These are phyloP conservation scores for Bombus confusus DNA, from an alignment of 1,140 invertebrate genomes.

Conservation along the genomic window DNA sequence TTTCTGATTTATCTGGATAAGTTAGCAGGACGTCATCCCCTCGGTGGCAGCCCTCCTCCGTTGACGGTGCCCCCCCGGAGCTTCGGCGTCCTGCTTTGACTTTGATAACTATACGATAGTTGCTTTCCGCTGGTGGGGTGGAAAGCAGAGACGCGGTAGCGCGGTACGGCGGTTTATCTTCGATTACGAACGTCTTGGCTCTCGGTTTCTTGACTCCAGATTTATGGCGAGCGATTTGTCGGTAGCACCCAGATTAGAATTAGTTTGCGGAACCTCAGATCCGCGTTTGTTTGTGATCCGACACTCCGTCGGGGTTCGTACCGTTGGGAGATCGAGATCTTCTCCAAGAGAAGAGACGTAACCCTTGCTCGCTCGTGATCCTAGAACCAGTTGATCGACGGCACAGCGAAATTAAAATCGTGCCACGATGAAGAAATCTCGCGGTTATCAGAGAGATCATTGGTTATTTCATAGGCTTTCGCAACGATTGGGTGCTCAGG, in stretches of 20 bases:
- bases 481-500: background rate
- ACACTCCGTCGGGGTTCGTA: slow-evolving; percentile 52
- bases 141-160: slow-evolving; percentile 30
- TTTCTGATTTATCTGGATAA: slow-evolving; percentile 74
- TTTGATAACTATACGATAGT: slow-evolving; percentile 64
- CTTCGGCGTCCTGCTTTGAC: slow-evolving; percentile 36
- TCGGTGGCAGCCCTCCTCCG: slow-evolving; percentile 48
- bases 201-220: slow-evolving; percentile 73
- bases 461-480: slow-evolving; percentile 13
- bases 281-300: slow-evolving; percentile 71
- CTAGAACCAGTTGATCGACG: slow-evolving; percentile 7
- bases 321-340: slow-evolving; percentile 62
- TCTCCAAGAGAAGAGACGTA: slow-evolving; percentile 29
- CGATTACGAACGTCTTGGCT: slow-evolving; percentile 76
- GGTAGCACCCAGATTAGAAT: slow-evolving; percentile 79
- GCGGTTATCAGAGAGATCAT: slow-evolving; percentile 2
- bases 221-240: slow-evolving; percentile 82
- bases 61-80: slow-evolving; percentile 59
- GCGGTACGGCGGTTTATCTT: slow-evolving; percentile 74
- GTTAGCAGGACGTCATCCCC: slow-evolving; percentile 69
- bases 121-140: slow-evolving; percentile 55
- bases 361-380: slow-evolving; percentile 38
- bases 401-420: slow-evolving; percentile 33
- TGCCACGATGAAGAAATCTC: slow-evolving; percentile 22
- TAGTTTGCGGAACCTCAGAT: slow-evolving; percentile 73